These are phyloP conservation scores for Calosoma granatense DNA, from an alignment of 1,140 invertebrate genomes.

Conservation along the genomic window DNA sequence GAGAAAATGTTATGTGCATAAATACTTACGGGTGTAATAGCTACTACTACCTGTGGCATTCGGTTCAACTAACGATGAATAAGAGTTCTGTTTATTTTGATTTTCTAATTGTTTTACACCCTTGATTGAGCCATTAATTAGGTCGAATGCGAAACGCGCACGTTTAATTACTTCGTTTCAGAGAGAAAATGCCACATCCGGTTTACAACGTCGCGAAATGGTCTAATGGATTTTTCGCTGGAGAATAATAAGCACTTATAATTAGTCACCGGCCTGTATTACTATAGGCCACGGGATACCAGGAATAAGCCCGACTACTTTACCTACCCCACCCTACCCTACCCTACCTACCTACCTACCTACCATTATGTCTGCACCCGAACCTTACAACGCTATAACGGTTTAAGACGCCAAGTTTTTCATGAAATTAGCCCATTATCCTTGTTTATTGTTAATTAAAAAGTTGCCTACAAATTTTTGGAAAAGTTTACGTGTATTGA, in stretches of 20 bases:
- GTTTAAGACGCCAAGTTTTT: background rate
- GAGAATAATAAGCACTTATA: conserved; percentile 16
- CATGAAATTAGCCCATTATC: background rate
- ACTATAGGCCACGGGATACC: too few species aligned
- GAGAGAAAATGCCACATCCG: background rate
- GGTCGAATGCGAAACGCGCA: too few species aligned
- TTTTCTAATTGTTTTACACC: background rate
- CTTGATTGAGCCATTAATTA: background rate
- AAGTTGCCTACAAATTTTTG: background rate
- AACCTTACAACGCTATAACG: too few species aligned
- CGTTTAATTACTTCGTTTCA: background rate
- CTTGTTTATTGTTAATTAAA: background rate
- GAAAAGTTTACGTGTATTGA: background rate
- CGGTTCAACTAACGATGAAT: too few species aligned
- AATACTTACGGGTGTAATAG: too few species aligned
- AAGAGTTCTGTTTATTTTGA: background rate
- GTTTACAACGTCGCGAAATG: background rate
- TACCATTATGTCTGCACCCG: too few species aligned
- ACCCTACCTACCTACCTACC: too few species aligned
- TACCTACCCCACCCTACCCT: too few species aligned
- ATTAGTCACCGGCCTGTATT: conserved; percentile 7
- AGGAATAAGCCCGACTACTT: too few species aligned
- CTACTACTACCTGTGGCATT: too few species aligned
- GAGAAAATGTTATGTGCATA: too few species aligned
- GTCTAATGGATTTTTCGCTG: conserved; percentile 16